Evolutionary conservation across 1,140 invertebrate species (phyloP).

Genomic region (Drosophila ohnishii): DNA sequence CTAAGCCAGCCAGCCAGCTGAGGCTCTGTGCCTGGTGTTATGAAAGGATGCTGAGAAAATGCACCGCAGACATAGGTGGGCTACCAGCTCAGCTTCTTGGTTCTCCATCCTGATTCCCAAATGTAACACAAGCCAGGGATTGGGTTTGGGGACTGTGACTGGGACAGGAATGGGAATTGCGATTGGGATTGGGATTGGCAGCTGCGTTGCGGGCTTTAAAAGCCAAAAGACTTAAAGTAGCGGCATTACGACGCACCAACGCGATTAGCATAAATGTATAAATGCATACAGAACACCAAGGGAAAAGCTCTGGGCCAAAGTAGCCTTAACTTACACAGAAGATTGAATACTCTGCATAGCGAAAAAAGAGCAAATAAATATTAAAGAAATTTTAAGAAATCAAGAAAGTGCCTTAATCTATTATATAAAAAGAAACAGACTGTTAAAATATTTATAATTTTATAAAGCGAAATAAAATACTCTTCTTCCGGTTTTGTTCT

Average conservation of each 20-base stretch:
- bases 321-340: background rate
- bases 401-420: too few species aligned
- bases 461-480: background rate
- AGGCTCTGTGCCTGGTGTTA: constrained; percentile 42
- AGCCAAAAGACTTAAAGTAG: constrained; percentile 78
- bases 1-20: constrained; percentile 15
- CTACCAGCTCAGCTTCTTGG: constrained; percentile 2
- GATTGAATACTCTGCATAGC: background rate
- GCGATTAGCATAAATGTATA: constrained; percentile 81
- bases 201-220: constrained; percentile 69
- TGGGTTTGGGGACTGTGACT: constrained; percentile 9
- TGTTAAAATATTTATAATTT: too few species aligned
- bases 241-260: constrained; percentile 76
- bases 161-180: constrained; percentile 17
- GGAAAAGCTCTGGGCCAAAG: constrained; percentile 6
- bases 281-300: constrained; percentile 60
- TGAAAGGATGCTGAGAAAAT: constrained; percentile 76
- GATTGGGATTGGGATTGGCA: constrained; percentile 41
- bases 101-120: constrained; percentile 22
- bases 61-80: constrained; percentile 49
- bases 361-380: background rate
- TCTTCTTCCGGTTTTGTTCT: background rate
- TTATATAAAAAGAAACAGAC: too few species aligned
- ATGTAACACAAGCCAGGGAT: constrained; percentile 41
- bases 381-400: background rate